Percentiles rank a stretch among this genome's conserved stretches.
Evolutionary conservation across 2,113 vertebrate genomes (phyloP).

Genomic region (Percina caprodes): DNA sequence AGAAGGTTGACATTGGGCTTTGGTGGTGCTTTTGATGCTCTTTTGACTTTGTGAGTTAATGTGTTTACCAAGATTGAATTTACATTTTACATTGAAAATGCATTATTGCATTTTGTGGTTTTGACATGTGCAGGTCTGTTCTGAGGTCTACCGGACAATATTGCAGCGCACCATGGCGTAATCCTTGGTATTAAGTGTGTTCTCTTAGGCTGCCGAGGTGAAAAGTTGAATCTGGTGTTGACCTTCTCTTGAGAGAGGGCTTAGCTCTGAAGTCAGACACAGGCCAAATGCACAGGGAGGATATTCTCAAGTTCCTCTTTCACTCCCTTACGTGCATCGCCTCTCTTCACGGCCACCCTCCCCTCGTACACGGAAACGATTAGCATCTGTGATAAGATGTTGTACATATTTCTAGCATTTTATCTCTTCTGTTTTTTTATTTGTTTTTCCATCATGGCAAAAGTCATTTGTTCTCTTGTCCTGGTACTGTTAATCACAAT

Average conservation of each 20-base stretch:
- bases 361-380: conserved; percentile 77
- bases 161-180: conserved; percentile 58
- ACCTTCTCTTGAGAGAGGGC: conserved; percentile 79
- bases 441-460: conserved; percentile 73
- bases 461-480: conserved; percentile 75
- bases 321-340: conserved; percentile 62
- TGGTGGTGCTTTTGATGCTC: conserved; percentile 10
- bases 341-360: conserved; percentile 37
- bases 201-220: conserved; percentile 78
- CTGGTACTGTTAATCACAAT: conserved; percentile 73
- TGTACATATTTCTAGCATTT: conserved; percentile 82
- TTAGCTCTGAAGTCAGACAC: conserved; percentile 80
- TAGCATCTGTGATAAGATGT: conserved; percentile 81
- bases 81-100: conserved; percentile 26
- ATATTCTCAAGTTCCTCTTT: conserved; percentile 82
- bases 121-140: conserved; percentile 27
- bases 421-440: conserved; percentile 71
- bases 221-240: conserved; percentile 83
- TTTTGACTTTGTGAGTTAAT: background rate
- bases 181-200: conserved; percentile 74
- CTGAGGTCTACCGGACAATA: conserved; percentile 42
- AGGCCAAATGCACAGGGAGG: conserved; percentile 79
- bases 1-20: background rate
- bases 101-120: conserved; percentile 22
- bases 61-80: too few species aligned